Evolutionary conservation across 2,113 vertebrate genomes (phyloP).

Genomic region (Eretmochelys imbricata): DNA sequence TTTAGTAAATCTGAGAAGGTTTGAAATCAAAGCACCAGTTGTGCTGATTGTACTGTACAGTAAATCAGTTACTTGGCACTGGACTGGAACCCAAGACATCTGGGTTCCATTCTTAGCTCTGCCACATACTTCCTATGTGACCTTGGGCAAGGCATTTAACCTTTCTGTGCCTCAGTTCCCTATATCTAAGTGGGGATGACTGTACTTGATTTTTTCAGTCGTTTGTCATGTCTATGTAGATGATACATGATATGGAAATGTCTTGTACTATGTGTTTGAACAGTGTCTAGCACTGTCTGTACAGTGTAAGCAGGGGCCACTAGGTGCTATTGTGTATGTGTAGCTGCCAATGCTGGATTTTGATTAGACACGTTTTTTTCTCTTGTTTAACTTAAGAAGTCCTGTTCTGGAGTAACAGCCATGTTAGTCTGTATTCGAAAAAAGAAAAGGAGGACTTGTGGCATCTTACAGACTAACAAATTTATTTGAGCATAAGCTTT

Average conservation of each 20-base stretch:
- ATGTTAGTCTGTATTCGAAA: too few species aligned
- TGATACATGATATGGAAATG: background rate
- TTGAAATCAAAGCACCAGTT: background rate
- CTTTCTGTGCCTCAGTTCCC: background rate
- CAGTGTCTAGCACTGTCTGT: background rate
- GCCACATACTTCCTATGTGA: background rate
- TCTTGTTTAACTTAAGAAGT: background rate
- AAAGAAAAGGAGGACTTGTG: too few species aligned
- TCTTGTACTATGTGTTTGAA: too few species aligned
- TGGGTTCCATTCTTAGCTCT: background rate
- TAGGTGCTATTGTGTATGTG: background rate
- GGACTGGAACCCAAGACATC: background rate
- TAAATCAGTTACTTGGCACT: background rate
- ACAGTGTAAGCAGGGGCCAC: background rate
- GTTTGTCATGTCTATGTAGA: background rate
- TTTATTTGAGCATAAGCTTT: too few species aligned
- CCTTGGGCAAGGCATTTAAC: background rate
- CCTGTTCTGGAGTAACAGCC: background rate
- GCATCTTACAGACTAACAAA: too few species aligned
- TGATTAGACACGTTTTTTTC: background rate
- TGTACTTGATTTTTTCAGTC: background rate
- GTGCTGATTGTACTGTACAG: background rate
- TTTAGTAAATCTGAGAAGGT: constrained; percentile 41
- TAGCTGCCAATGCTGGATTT: background rate
- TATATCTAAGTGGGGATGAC: background rate